phyloP scores from a whole-genome alignment of 1,140 invertebrate genomes.

The Panagrolaimus sp. region DNA sequence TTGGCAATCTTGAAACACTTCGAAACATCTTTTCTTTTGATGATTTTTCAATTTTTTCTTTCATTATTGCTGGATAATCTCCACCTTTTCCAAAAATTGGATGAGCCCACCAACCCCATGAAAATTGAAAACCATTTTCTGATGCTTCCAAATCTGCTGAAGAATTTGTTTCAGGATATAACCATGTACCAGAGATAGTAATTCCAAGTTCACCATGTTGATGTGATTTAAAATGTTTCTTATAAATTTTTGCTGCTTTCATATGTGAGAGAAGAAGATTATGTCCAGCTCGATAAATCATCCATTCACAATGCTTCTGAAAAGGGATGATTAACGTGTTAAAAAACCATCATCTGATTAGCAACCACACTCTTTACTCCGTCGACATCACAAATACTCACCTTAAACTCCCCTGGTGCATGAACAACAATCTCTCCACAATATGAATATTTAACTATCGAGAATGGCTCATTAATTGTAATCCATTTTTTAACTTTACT shows the following conservation, averaged over 20 bases:
- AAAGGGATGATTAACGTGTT: too few relatives aligned
- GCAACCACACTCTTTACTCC: too few relatives aligned
- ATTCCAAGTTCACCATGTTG: background rate
- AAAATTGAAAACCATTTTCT: conserved; percentile 40
- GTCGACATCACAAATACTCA: too few relatives aligned
- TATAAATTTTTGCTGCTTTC: conserved; percentile 41
- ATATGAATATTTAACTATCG: conserved; percentile 56
- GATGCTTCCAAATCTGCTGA: background rate
- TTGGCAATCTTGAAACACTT: conserved; percentile 46
- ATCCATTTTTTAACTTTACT: conserved; percentile 60
- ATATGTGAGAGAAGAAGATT: conserved; percentile 36
- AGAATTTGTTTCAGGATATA: background rate
- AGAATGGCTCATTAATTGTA: conserved; percentile 61
- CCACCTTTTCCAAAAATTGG: conserved; percentile 49
- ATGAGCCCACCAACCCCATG: conserved; percentile 57
- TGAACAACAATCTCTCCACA: conserved; percentile 54
- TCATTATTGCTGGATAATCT: conserved; percentile 58
- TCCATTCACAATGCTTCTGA: conserved; percentile 58
- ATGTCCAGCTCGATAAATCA: conserved; percentile 54
- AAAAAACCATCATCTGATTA: too few relatives aligned
- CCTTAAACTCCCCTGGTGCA: conserved; percentile 54
- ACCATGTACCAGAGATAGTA: background rate
- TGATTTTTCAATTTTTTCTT: conserved; percentile 41
- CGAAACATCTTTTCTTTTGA: conserved; percentile 36
- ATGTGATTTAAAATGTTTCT: background rate